These are phyloP conservation scores for Mactromeris polynyma DNA, from an alignment of 2,888 invertebrate species.

Conservation along the genomic window DNA sequence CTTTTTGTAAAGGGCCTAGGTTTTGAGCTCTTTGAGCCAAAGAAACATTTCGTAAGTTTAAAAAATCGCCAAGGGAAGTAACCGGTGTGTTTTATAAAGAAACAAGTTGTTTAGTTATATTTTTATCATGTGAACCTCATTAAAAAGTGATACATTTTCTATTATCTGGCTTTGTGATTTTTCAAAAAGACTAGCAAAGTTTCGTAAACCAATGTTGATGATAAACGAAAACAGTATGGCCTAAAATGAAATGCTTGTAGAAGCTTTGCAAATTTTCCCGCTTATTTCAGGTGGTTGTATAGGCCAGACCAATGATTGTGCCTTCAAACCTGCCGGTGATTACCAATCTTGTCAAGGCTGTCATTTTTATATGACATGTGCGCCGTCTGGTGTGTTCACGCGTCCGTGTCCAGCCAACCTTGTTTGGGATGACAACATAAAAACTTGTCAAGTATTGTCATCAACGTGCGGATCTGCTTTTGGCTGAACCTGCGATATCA, in stretches of 20 bases:
- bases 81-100: too few species aligned
- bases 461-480: conserved; percentile 70
- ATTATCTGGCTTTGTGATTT: too few species aligned
- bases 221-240: too few species aligned
- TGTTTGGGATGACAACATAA: conserved; percentile 77
- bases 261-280: not conserved
- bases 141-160: too few species aligned
- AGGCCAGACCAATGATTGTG: conserved; percentile 57
- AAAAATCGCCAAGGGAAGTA: too few species aligned
- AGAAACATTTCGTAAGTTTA: too few species aligned
- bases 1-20: too few species aligned
- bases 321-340: conserved; percentile 68
- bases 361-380: conserved; percentile 76
- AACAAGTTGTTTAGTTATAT: too few species aligned
- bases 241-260: not conserved
- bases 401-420: conserved; percentile 76
- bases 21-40: too few species aligned
- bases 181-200: too few species aligned
- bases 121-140: too few species aligned
- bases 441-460: conserved; percentile 71
- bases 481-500: conserved; percentile 10
- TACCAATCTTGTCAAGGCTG: conserved; percentile 78
- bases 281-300: conserved; percentile 70
- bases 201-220: too few species aligned
- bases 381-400: conserved; percentile 72